Conservation (phyloP, 1,140 invertebrate species). For the Drosophila subobscura region DNA sequence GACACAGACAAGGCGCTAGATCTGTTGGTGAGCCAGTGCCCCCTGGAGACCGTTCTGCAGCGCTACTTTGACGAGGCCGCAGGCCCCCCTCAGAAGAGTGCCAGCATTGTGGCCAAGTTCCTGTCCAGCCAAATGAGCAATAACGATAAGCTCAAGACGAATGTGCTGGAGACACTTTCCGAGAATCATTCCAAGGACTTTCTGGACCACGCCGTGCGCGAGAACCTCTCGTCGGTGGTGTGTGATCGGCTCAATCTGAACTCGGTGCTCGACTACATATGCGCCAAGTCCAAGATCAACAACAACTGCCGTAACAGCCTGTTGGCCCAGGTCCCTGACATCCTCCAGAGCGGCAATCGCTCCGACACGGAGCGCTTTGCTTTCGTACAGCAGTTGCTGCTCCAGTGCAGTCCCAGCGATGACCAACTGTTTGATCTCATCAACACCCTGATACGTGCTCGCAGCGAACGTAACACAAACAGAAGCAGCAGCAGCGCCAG, state of each 20-base stretch:
- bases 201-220: constrained; percentile 78
- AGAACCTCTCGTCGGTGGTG: constrained; percentile 80
- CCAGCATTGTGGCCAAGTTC: constrained; percentile 60
- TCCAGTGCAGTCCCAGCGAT: constrained; percentile 51
- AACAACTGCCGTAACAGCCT: constrained; percentile 63
- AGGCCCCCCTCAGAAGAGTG: constrained; percentile 45
- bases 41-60: constrained; percentile 67
- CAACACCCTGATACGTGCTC: constrained; percentile 51
- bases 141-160: constrained; percentile 70
- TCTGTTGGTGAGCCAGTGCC: constrained; percentile 52
- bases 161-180: constrained; percentile 77
- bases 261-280: constrained; percentile 80
- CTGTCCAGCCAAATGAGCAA: constrained; percentile 69
- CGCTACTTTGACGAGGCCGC: constrained; percentile 56
- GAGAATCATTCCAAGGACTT: constrained; percentile 83
- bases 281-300: constrained; percentile 81
- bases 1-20: constrained; percentile 55
- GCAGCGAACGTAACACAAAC: constrained; percentile 31
- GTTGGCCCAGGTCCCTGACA: constrained; percentile 61
- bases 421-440: constrained; percentile 75
- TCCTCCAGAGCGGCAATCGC: constrained; percentile 59
- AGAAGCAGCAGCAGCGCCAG: constrained; percentile 27
- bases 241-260: constrained; percentile 79
- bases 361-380: constrained; percentile 56
- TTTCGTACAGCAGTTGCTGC: constrained; percentile 62